phyloP scores from a whole-genome alignment of 2,797 vertebrate genomes.

The Discoglossus pictus region DNA sequence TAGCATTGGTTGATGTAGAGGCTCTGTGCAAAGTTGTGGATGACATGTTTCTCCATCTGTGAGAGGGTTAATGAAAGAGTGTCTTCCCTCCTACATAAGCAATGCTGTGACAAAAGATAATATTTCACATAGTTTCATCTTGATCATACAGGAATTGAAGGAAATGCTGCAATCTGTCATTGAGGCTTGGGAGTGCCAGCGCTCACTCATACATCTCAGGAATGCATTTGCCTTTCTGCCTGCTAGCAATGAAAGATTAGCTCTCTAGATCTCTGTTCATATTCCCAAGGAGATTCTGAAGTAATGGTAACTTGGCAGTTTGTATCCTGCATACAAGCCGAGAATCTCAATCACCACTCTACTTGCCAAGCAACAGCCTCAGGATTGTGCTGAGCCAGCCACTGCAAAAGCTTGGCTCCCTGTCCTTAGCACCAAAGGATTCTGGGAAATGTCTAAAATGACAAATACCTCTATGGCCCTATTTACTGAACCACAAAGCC shows the following conservation, averaged over 20 bases:
- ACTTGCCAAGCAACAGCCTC: slow-evolving; percentile 41
- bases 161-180: slow-evolving; percentile 19
- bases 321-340: slow-evolving; percentile 16
- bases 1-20: no score
- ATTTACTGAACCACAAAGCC: no score
- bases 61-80: no score
- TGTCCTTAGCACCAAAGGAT: slow-evolving; percentile 1
- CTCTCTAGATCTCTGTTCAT: slow-evolving; percentile 29
- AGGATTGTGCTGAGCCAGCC: slow-evolving; percentile 37
- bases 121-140: slow-evolving; percentile 23
- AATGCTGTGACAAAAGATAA: slow-evolving; percentile 22
- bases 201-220: slow-evolving; percentile 40
- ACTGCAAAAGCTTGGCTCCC: slow-evolving; percentile 9
- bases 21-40: no score
- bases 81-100: no score
- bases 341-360: slow-evolving; percentile 24
- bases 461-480: no score
- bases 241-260: slow-evolving; percentile 35
- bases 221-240: slow-evolving; percentile 33
- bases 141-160: slow-evolving; percentile 21
- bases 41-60: no score
- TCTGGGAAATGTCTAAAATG: slow-evolving; percentile 10
- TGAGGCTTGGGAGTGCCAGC: not conserved
- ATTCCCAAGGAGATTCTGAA: slow-evolving; percentile 32
- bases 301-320: slow-evolving; percentile 32